Evolutionary conservation across 2,797 vertebrate species (phyloP).

Genomic region (Cyclura pinguis): DNA sequence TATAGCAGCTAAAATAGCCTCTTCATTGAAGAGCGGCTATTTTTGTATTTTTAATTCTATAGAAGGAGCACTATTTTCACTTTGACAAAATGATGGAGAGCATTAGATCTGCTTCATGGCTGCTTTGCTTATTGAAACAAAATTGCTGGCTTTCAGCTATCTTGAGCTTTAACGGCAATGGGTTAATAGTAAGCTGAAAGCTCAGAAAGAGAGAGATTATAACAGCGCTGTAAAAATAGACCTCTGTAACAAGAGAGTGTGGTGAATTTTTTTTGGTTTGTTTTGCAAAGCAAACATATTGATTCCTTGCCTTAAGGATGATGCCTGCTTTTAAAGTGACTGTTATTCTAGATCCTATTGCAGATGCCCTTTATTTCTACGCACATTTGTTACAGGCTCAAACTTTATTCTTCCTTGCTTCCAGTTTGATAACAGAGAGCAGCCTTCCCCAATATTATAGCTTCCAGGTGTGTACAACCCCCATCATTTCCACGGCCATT

Average conservation of each 20-base stretch:
- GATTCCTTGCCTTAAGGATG: neutral
- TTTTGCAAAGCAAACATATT: neutral
- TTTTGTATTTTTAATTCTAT: conserved; percentile 46
- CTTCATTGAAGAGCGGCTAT: conserved; percentile 26
- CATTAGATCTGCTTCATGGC: conserved; percentile 15
- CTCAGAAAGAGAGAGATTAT: neutral
- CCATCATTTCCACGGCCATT: no score
- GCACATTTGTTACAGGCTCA: no score
- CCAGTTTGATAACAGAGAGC: neutral
- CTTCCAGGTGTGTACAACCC: no score
- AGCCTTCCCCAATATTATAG: no score
- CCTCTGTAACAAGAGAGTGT: neutral
- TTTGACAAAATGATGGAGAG: conserved; percentile 30
- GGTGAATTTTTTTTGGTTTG: neutral
- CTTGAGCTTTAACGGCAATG: neutral
- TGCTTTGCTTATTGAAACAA: conserved; percentile 11
- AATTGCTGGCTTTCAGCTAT: conserved; percentile 5
- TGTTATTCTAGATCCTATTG: neutral
- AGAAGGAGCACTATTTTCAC: conserved; percentile 25
- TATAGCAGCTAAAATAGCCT: conserved; percentile 37
- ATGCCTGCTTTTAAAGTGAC: neutral
- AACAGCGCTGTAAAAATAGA: conserved; percentile 2
- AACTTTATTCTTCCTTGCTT: neutral
- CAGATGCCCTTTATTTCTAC: neutral
- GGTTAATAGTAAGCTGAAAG: conserved; percentile 27